Evolutionary conservation across 2,113 vertebrate genomes (phyloP), one percentile per base, ranked within the genome.

Genomic region (Dicrurus megarhynchus): DNA sequence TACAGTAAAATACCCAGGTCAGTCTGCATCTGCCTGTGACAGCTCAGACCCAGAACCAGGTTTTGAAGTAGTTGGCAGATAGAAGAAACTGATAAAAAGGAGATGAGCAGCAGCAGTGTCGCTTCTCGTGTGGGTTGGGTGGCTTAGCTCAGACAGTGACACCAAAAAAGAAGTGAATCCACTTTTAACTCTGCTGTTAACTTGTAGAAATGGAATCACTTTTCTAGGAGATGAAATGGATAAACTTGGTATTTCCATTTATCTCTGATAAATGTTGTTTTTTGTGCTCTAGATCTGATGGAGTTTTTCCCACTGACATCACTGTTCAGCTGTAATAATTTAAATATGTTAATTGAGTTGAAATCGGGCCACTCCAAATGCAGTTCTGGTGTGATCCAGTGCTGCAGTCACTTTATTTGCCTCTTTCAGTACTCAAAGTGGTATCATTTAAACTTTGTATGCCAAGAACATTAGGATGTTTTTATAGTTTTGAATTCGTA

Each of bases 361-460:
- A 18, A 65, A 22, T 44, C 13, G 33, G 12, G n/a, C 57, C 52
- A 28, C 55, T 94, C 44, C 57, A 60, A n/a, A 46, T 8, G n/a
- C 35, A 32, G 19, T 7, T 71, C 22, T 74, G 16, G 7, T 6
- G 28, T 9, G 33, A 52, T 22, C 11, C 44, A 16, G 39, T 18
- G 23, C 53, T 71, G 30, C 3, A 39, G 37, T 16, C 35, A 26
- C 41, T 82, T 76, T 10, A 12, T 9, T 73, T 71, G 26, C 39
- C 32, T 53, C 59, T 60, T 39, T 10, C 47, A 33, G 1, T 56
- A 7, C 41, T 47, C 33, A 23, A 2, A n/a, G 8, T 21, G 3
- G 0, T 2, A 1, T 37, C 2, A 16, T n/a, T 37, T n/a, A 42
- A 65, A 73, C 2, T 3, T 22, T 33, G 49, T 23, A 4, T 11